These are phyloP conservation scores for Protaetia brevitarsis DNA, from an alignment of 1,140 invertebrate genomes.

Conservation along the genomic window DNA sequence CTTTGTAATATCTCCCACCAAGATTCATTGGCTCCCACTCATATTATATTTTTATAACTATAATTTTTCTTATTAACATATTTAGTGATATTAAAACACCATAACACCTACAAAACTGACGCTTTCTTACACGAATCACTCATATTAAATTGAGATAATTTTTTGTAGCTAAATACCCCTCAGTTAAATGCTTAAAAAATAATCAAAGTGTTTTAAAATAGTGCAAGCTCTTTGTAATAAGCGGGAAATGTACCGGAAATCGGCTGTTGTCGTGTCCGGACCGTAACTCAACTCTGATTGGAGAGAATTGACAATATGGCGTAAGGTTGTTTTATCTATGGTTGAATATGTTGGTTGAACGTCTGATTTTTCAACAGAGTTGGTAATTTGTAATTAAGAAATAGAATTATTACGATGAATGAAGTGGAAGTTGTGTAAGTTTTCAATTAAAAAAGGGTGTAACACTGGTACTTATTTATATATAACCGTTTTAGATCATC, in stretches of 20 bases:
- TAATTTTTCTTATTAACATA: background rate
- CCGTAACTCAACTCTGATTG: no score
- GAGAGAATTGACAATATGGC: slow-evolving; percentile 2
- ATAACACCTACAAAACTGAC: no score
- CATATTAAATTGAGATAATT: background rate
- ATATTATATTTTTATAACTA: slow-evolving; percentile 32
- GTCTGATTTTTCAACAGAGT: background rate
- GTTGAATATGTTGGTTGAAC: background rate
- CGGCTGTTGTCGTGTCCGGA: background rate
- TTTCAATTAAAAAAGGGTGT: background rate
- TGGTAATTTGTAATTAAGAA: background rate
- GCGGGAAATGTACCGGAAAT: background rate
- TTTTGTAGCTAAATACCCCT: no score
- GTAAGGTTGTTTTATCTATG: background rate
- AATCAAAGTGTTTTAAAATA: no score
- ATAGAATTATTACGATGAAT: background rate
- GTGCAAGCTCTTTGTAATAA: slow-evolving; percentile 16
- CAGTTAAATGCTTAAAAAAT: no score
- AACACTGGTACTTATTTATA: background rate
- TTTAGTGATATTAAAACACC: no score
- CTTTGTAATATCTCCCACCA: slow-evolving; percentile 30
- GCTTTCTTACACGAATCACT: background rate
- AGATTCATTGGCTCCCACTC: slow-evolving; percentile 31
- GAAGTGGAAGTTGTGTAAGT: background rate
- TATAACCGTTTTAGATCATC: background rate